A percentile compares a stretch with the other conserved stretches of the same genome.
These are phyloP conservation scores for Microcebus ravelobensis DNA, from an alignment of 2,113 vertebrate species.

Conservation along the genomic window DNA sequence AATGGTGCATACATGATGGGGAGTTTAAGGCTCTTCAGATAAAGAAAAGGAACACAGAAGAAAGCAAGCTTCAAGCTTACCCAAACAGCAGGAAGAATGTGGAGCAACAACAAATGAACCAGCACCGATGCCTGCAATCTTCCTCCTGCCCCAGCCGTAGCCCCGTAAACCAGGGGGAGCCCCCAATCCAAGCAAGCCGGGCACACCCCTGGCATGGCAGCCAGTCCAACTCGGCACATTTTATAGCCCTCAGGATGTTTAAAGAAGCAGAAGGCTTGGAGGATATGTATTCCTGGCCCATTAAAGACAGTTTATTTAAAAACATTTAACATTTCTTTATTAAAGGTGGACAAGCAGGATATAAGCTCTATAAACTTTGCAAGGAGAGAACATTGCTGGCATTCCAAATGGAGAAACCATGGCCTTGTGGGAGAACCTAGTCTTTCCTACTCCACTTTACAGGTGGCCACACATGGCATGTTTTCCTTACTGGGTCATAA, in stretches of 20 bases:
- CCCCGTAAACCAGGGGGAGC: slow-evolving; percentile 31
- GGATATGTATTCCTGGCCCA: slow-evolving; percentile 77
- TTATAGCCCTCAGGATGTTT: slow-evolving; percentile 78
- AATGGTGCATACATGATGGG: neutral
- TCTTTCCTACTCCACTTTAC: slow-evolving; percentile 74
- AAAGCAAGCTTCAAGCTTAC: neutral
- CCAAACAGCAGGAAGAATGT: neutral
- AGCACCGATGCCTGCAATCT: neutral
- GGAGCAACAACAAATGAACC: neutral
- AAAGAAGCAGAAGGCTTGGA: slow-evolving; percentile 71
- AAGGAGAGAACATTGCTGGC: slow-evolving; percentile 83
- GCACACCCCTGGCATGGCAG: slow-evolving; percentile 58
- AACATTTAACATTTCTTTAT: slow-evolving; percentile 87
- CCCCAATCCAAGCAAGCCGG: slow-evolving; percentile 32
- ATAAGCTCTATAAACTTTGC: slow-evolving; percentile 85
- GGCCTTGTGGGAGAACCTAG: slow-evolving; percentile 80
- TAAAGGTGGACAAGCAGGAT: slow-evolving; percentile 85
- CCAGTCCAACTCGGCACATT: slow-evolving; percentile 60
- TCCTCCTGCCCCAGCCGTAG: neutral
- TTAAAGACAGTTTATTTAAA: slow-evolving; percentile 86
- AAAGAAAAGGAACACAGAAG: neutral
- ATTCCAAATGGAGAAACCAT: slow-evolving; percentile 81
- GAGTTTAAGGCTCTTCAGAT: neutral
- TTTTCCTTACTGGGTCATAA: slow-evolving; percentile 76
- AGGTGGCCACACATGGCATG: slow-evolving; percentile 62